Percentiles rank a stretch among this genome's conserved stretches.
Evolutionary conservation across 2,797 vertebrate species (phyloP).

Genomic region (Sphenodon punctatus): DNA sequence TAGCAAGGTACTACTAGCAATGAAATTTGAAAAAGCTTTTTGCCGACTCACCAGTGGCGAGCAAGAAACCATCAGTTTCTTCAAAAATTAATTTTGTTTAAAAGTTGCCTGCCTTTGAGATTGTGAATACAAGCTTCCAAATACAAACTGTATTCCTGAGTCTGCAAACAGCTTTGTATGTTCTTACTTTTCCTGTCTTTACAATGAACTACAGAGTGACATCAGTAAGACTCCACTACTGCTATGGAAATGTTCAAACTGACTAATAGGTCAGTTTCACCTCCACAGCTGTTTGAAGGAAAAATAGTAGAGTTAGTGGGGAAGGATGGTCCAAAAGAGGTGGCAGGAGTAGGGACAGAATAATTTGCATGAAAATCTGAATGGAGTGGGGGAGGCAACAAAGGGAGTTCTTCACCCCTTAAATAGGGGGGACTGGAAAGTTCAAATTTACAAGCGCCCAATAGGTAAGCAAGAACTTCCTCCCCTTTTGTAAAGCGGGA

Average conservation of each 20-base stretch:
- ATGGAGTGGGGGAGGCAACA: neutral
- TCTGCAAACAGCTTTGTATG: neutral
- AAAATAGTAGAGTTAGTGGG: neutral
- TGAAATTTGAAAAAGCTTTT: neutral
- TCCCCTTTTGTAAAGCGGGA: neutral
- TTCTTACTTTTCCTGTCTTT: neutral
- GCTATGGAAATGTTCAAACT: neutral
- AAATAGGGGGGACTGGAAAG: neutral
- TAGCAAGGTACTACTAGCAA: neutral
- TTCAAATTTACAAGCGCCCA: neutral
- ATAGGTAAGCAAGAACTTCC: neutral
- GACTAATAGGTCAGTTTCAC: neutral
- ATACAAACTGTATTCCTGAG: neutral
- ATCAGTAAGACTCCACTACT: neutral
- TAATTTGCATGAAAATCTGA: neutral
- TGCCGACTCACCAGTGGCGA: neutral
- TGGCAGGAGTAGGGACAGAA: neutral
- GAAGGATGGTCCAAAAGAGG: too few relatives aligned
- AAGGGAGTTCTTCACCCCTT: too few relatives aligned
- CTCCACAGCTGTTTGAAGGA: neutral
- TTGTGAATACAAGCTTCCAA: neutral
- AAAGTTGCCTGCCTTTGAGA: neutral
- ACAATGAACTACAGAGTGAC: neutral
- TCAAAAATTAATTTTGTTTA: too few relatives aligned
- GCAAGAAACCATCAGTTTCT: neutral